These are phyloP conservation scores for Campylomormyrus tamandua DNA, from an alignment of 2,113 vertebrate species.

Conservation along the genomic window DNA sequence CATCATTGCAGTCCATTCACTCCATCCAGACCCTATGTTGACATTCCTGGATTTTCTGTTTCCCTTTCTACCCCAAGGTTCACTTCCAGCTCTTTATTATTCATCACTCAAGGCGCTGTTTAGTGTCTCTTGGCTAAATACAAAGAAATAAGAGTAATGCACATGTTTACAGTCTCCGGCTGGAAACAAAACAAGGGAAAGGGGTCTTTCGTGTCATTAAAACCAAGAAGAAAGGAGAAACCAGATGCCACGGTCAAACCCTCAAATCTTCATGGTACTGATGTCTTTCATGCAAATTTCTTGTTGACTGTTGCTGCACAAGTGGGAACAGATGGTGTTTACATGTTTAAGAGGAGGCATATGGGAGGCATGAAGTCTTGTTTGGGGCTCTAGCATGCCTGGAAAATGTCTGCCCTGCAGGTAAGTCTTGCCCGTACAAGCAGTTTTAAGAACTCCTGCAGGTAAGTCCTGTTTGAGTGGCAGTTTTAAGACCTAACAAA, in stretches of 20 bases:
- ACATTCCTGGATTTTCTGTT: not conserved
- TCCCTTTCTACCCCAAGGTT: not conserved
- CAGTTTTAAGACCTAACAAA: not conserved
- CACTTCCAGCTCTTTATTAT: not conserved
- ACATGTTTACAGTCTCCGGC: not conserved
- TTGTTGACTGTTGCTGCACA: not conserved
- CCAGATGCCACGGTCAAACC: not conserved
- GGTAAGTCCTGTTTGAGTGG: not conserved
- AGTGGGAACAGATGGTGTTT: constrained; percentile 3
- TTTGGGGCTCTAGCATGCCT: not conserved
- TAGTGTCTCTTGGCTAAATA: not conserved
- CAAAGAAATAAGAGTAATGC: not conserved
- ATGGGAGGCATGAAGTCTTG: not conserved
- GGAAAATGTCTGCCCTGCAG: not conserved
- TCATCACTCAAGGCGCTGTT: not conserved
- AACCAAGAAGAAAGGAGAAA: not conserved
- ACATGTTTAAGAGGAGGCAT: not conserved
- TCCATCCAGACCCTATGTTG: not conserved
- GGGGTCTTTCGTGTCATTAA: not conserved
- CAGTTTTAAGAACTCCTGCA: not conserved
- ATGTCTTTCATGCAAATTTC: not conserved
- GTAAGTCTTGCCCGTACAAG: not conserved
- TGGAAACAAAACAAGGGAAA: not conserved
- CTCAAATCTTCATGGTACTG: not conserved
- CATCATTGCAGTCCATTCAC: not conserved